phyloP scores from a whole-genome alignment of 2,888 invertebrate species.

The Aphrophora alni region DNA sequence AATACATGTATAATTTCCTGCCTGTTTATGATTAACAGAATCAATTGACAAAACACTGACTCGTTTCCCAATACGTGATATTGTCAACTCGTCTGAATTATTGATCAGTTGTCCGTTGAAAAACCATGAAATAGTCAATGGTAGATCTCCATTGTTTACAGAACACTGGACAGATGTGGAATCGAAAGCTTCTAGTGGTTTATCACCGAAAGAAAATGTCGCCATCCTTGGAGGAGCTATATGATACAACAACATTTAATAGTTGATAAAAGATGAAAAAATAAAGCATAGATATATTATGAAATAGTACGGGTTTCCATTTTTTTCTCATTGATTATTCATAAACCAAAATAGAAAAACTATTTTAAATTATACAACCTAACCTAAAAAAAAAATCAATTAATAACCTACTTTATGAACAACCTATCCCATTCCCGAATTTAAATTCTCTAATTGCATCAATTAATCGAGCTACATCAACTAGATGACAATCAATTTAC shows the following conservation, averaged over 20 bases:
- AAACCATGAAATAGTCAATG: constrained; percentile 59
- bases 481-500: too few species aligned
- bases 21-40: constrained; percentile 49
- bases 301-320: too few species aligned
- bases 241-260: not conserved
- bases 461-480: too few species aligned
- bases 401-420: too few species aligned
- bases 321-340: too few species aligned
- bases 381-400: too few species aligned
- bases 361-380: too few species aligned
- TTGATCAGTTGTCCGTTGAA: constrained; percentile 25
- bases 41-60: constrained; percentile 54
- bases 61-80: constrained; percentile 53
- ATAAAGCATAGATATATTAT: too few species aligned
- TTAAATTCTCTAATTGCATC: too few species aligned
- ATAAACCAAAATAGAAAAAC: too few species aligned
- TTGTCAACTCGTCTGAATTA: constrained; percentile 53
- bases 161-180: constrained; percentile 53
- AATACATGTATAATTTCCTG: constrained; percentile 57
- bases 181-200: constrained; percentile 55
- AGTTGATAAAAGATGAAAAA: not conserved
- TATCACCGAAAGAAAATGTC: constrained; percentile 56
- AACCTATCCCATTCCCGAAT: too few species aligned
- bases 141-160: constrained; percentile 56
- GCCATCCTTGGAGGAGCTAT: constrained; percentile 52